These are phyloP conservation scores for Tachina grossa DNA, from an alignment of 2,888 invertebrate genomes.

Conservation along the genomic window DNA sequence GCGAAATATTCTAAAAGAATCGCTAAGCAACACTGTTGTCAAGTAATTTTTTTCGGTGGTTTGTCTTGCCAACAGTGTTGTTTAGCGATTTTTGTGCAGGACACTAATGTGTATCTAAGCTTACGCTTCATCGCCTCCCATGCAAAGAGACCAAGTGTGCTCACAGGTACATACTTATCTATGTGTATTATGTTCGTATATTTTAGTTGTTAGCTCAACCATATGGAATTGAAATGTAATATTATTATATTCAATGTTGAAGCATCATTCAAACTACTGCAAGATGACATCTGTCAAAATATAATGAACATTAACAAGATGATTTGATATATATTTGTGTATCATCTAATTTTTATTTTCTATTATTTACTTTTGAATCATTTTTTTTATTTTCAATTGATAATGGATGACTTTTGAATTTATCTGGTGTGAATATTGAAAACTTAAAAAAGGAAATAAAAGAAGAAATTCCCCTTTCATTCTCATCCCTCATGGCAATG, in stretches of 20 bases:
- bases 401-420: not conserved
- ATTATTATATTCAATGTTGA: not conserved
- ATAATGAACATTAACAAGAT: conserved; percentile 22
- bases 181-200: not conserved
- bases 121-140: conserved; percentile 15
- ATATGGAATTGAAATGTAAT: not conserved
- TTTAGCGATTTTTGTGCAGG: too few species aligned
- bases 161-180: not conserved
- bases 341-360: not conserved
- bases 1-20: too few species aligned
- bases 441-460: too few species aligned
- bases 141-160: not conserved
- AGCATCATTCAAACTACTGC: conserved; percentile 5
- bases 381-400: conserved; percentile 6
- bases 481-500: too few species aligned
- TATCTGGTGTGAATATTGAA: too few species aligned
- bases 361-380: not conserved
- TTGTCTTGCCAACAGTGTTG: too few species aligned
- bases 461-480: too few species aligned
- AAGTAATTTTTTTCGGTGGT: too few species aligned
- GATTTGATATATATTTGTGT: not conserved
- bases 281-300: conserved; percentile 42
- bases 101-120: conserved; percentile 3
- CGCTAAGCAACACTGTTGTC: too few species aligned
- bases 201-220: not conserved